Base-by-base conservation (phyloP, 2,888 invertebrate genomes). In the Auanema sp. region DNA sequence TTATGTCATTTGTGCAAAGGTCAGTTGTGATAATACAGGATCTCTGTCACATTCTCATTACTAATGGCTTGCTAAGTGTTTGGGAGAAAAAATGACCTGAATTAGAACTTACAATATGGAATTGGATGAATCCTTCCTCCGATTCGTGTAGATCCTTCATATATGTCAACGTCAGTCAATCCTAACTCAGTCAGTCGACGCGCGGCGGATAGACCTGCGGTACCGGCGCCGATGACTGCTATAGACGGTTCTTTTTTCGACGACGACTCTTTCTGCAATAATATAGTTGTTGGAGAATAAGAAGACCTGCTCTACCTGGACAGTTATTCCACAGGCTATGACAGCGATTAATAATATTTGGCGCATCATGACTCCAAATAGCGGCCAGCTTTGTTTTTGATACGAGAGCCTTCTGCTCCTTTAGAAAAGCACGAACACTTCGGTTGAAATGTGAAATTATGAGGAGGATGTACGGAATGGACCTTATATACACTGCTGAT, bases 111-210 rank as follows among this genome's bases (percentile, higher is more conserved):
- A 76, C 76, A 63, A 56, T 71, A 77, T 0, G 77, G 70, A 12
- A 77, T 71, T 0, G 77, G 68, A 56, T 77, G 75, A 51, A 77
- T 73, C 24, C 77, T 57, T 49, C 77, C 77, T 11, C 77, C 77
- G 51, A 75, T 71, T 16, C 73, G 65, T 41, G 71, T 69, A 18
- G 68, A 63, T 42, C 72, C 77, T 60, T 77, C 77, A 53, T 67
- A 77, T 42, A 77, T 68, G 33, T 72, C 73, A 24, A 75, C 68
- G n/a, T 70, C 54, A 21, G 60, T 55, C 47, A 72, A 51, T 67
- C 72, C 74, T 18, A 76, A 60, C 60, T 77, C 77, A 65, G 67
- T 69, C 58, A 77, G 68, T 61, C 73, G 72, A 55, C 71, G 71
- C 59, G 70, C 76, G 54, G 76, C 69, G 42, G 73, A 70, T 53